Evolutionary conservation across 2,888 invertebrate species (phyloP), one percentile per base, ranked within the genome.

Genomic region (Meghimatium bilineatum): DNA sequence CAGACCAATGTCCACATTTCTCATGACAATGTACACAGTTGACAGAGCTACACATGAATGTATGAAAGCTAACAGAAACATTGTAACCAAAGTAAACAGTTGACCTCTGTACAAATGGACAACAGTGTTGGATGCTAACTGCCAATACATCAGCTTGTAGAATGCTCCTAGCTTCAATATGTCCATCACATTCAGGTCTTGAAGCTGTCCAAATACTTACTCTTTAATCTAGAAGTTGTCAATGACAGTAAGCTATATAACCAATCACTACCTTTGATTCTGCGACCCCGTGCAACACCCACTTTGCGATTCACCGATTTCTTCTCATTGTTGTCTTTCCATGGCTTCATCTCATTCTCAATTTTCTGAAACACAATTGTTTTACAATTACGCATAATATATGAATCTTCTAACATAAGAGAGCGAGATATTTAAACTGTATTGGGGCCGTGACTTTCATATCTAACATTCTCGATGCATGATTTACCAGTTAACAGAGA

Each of bases 261-360:
- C 52, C 52, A 74, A n/a, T 38, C 26, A 63, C 63, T 83, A 84
- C 83, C 83, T 83, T 79, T 83, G 63, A 83, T 49, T 44, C 66
- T n/a, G n/a, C 74, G 78, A 29, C 44, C 63, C 49, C 44, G 38
- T 26, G 79, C 72, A 0, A 32, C n/a, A 6, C 79, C 83, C 26
- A 79, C 72, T 63, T 71, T 79, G 8, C 29, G 72, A 23, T 32
- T 17, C 17, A 38, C 1, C 29, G 67, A 17, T 29, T 36, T 71
- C 56, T 72, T 38, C 10, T 23, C 8, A 2, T 56, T 56, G 20
- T 29, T 14, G 49, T 69, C 77, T 29, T 77, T 67, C 83, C 83
- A 83, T 1, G 83, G 83, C 20, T 29, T 83, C 29, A 67, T 69
- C 44, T 71, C 63, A 32, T 17, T 20, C 44, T 71, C 72, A 29